Evolutionary conservation across 2,797 vertebrate species (phyloP).

Genomic region (Myripristis murdjan): DNA sequence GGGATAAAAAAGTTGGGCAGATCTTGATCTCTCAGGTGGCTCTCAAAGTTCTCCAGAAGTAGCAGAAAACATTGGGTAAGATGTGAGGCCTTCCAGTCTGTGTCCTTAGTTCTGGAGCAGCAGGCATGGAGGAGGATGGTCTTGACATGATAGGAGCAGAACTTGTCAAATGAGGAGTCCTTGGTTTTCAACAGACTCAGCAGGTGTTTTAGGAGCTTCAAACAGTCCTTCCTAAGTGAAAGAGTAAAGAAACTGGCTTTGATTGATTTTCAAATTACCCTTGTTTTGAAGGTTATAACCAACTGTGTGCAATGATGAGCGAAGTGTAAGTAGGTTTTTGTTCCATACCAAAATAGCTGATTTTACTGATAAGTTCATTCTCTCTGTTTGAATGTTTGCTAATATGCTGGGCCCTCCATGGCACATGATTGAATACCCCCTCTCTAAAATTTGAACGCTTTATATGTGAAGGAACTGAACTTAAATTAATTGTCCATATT

Average conservation of each 20-base stretch:
- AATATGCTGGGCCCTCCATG: no score
- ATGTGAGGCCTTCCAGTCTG: slow-evolving; percentile 49
- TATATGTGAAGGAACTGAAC: no score
- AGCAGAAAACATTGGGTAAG: slow-evolving; percentile 69
- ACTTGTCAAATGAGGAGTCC: slow-evolving; percentile 58
- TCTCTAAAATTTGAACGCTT: no score
- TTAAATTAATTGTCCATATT: no score
- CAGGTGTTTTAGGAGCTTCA: slow-evolving; percentile 84
- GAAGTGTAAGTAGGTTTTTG: no score
- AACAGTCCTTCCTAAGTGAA: slow-evolving; percentile 72
- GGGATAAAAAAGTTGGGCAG: slow-evolving; percentile 84
- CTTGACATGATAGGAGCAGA: slow-evolving; percentile 84
- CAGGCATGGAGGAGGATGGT: slow-evolving; percentile 80
- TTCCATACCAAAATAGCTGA: no score
- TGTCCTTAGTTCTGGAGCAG: slow-evolving; percentile 60
- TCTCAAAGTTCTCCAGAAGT: slow-evolving; percentile 71
- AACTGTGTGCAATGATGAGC: no score
- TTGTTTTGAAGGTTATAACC: no score
- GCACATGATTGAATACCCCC: no score
- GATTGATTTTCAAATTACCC: background rate
- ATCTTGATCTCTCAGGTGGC: background rate
- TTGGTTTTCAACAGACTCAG: slow-evolving; percentile 69
- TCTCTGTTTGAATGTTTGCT: no score
- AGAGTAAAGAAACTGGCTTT: background rate
- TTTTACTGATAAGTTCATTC: no score